phyloP scores from a whole-genome alignment of 2,113 vertebrate species.

The Elephas maximus region DNA sequence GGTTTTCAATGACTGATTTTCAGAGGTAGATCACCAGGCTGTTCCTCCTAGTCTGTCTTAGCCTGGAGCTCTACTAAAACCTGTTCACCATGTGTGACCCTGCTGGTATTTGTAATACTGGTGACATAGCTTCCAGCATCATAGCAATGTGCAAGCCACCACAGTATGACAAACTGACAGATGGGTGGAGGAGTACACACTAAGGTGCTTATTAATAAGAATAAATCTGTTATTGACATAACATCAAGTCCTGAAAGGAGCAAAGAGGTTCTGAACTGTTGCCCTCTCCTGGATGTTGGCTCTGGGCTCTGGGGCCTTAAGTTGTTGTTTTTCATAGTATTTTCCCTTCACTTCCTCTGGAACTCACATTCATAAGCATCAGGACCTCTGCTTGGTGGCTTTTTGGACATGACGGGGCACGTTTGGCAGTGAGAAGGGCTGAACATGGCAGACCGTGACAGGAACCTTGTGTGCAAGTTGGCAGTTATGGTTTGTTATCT shows the following conservation, averaged over 20 bases:
- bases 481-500: not conserved
- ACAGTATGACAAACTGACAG: not conserved
- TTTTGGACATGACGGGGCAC: accelerated
- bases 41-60: not conserved
- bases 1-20: too few relatives aligned
- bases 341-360: not conserved
- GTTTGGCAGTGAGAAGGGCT: accelerated
- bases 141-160: not conserved
- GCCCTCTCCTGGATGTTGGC: accelerated
- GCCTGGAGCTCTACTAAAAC: not conserved
- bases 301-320: not conserved
- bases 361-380: not conserved
- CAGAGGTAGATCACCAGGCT: too few relatives aligned
- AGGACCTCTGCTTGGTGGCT: not conserved
- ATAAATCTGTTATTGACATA: not conserved
- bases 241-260: not conserved
- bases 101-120: not conserved
- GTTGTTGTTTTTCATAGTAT: accelerated
- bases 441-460: not conserved
- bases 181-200: not conserved
- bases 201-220: not conserved
- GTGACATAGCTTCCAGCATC: not conserved
- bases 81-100: not conserved
- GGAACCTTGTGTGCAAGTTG: not conserved
- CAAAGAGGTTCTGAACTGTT: not conserved